Evolutionary conservation across 2,113 vertebrate species (phyloP).

Genomic region (Gnathonemus longibarbis): DNA sequence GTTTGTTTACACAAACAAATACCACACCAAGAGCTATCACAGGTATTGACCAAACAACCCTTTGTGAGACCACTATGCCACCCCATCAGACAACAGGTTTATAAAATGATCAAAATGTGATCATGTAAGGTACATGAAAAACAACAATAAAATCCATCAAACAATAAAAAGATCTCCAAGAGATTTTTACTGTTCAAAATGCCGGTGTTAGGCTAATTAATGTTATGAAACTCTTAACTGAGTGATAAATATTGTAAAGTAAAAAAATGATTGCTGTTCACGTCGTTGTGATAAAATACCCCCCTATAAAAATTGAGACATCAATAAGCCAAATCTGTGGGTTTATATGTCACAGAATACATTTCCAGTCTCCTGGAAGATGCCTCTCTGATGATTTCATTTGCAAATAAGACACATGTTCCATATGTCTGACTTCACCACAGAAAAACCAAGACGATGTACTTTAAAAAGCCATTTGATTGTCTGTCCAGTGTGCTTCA

Average conservation of each 20-base stretch:
- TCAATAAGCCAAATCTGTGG: background rate
- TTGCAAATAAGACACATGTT: background rate
- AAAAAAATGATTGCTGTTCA: background rate
- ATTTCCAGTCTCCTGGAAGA: background rate
- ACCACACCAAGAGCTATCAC: background rate
- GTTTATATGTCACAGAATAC: background rate
- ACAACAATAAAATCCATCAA: background rate
- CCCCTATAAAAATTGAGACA: background rate
- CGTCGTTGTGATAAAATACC: background rate
- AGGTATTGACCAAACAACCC: background rate
- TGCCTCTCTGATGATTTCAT: background rate
- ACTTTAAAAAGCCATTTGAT: background rate
- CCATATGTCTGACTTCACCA: background rate
- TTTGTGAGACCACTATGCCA: no score
- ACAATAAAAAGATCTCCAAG: background rate
- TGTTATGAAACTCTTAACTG: background rate
- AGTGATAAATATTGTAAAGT: background rate
- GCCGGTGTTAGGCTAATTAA: background rate
- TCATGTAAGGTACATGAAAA: background rate
- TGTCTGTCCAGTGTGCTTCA: background rate
- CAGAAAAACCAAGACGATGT: background rate
- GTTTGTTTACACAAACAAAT: background rate
- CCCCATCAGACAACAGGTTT: background rate
- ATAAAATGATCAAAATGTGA: background rate
- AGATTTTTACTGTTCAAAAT: background rate